Evolutionary conservation across 2,797 vertebrate species (phyloP).

Genomic region (Yasuhikotakia modesta): DNA sequence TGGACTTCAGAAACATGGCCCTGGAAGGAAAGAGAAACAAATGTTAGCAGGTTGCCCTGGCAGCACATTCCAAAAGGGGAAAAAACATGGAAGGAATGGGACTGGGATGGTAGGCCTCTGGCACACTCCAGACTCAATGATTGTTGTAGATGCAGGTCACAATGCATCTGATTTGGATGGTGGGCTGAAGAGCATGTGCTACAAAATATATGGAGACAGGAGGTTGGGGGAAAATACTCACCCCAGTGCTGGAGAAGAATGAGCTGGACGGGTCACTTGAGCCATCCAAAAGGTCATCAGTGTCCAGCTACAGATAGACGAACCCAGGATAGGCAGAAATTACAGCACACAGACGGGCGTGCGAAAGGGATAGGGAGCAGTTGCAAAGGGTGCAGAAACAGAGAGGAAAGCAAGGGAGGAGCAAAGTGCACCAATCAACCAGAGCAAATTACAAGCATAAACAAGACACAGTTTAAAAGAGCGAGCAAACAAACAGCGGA

Average conservation of each 20-base stretch:
- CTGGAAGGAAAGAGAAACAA: slow-evolving; percentile 66
- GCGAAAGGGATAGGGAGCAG: slow-evolving; percentile 49
- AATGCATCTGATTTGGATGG: slow-evolving; percentile 70
- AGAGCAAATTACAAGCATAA: slow-evolving; percentile 65
- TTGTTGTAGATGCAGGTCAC: slow-evolving; percentile 23
- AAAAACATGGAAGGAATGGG: slow-evolving; percentile 19
- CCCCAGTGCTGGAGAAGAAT: slow-evolving; percentile 93
- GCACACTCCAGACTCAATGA: background rate
- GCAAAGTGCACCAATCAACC: slow-evolving; percentile 61
- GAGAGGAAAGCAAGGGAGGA: slow-evolving; percentile 69
- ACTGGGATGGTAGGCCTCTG: slow-evolving; percentile 34
- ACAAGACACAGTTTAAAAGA: slow-evolving; percentile 61
- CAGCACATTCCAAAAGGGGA: slow-evolving; percentile 12
- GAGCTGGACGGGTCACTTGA: slow-evolving; percentile 91
- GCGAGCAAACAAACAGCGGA: slow-evolving; percentile 58
- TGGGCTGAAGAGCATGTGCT: slow-evolving; percentile 67
- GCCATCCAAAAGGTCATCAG: slow-evolving; percentile 96
- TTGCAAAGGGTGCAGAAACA: slow-evolving; percentile 46
- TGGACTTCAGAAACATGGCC: slow-evolving; percentile 88
- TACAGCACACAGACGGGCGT: slow-evolving; percentile 60
- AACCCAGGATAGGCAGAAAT: slow-evolving; percentile 73
- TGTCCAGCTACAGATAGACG: slow-evolving; percentile 89
- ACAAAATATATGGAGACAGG: slow-evolving; percentile 67
- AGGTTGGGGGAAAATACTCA: slow-evolving; percentile 76
- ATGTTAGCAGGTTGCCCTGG: slow-evolving; percentile 10